Percentiles rank a stretch among this genome's conserved stretches.
Evolutionary conservation across 2,797 vertebrate genomes (phyloP).

Genomic region (Sebastes elongatus): DNA sequence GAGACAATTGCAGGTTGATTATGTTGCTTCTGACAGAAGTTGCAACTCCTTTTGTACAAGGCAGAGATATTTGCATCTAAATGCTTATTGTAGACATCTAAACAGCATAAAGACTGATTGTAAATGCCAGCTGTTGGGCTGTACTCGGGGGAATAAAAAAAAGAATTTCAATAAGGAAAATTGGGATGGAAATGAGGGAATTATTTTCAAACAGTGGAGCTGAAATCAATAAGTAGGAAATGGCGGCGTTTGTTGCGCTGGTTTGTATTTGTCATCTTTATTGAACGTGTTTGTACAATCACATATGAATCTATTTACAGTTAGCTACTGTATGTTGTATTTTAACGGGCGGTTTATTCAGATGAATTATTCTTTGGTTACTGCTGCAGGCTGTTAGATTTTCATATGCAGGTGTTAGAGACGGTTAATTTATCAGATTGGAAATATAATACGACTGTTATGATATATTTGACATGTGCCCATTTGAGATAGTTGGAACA

Average conservation of each 20-base stretch:
- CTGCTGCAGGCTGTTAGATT: conserved; percentile 32
- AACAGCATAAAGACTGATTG: conserved; percentile 82
- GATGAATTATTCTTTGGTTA: conserved; percentile 39
- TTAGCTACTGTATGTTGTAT: conserved; percentile 56
- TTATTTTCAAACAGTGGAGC: conserved; percentile 79
- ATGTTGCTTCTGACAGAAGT: conserved; percentile 83
- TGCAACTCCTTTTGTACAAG: conserved; percentile 79
- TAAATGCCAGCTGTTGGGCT: conserved; percentile 77
- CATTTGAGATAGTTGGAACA: conserved; percentile 34
- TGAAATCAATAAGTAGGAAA: conserved; percentile 79
- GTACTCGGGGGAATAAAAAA: conserved; percentile 65
- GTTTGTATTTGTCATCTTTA: conserved; percentile 63
- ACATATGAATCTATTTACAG: conserved; percentile 68
- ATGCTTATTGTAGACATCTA: conserved; percentile 83
- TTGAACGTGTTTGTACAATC: conserved; percentile 63
- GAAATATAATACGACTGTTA: conserved; percentile 2
- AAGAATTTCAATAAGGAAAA: conserved; percentile 78
- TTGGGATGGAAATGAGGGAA: conserved; percentile 78
- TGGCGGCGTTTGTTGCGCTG: conserved; percentile 40
- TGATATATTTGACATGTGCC: conserved; percentile 15
- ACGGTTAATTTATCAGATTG: conserved; percentile 23
- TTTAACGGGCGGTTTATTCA: conserved; percentile 58
- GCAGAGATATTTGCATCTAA: conserved; percentile 86
- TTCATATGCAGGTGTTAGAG: not conserved
- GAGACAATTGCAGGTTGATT: conserved; percentile 88